Evolutionary conservation across 2,888 invertebrate species (phyloP).

Genomic region (Erebia aethiops): DNA sequence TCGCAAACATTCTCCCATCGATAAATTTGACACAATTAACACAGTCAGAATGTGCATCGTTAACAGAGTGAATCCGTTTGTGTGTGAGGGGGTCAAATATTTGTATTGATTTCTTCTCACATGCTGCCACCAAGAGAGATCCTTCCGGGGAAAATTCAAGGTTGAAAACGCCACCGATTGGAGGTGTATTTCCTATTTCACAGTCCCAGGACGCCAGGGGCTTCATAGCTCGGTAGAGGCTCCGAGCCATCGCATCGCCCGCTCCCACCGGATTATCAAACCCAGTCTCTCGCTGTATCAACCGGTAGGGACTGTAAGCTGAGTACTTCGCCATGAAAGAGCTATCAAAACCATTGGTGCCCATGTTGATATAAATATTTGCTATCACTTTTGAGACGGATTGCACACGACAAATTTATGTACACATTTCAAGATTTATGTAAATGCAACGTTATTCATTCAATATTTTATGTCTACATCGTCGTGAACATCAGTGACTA

Average conservation of each 20-base stretch:
- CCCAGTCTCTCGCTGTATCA: constrained; percentile 85
- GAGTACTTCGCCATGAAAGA: constrained; percentile 70
- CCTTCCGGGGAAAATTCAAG: constrained; percentile 95
- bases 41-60: constrained; percentile 93
- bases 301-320: constrained; percentile 81
- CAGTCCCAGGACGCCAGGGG: constrained; percentile 87
- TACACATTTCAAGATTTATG: constrained; percentile 39
- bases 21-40: constrained; percentile 97
- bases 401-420: constrained; percentile 30
- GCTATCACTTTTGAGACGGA: constrained; percentile 34
- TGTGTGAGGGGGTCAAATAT: constrained; percentile 94
- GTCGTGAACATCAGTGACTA: no score
- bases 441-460: constrained; percentile 24
- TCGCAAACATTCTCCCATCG: constrained; percentile 93
- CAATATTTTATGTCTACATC: constrained; percentile 34
- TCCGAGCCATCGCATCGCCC: constrained; percentile 85
- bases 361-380: constrained; percentile 52
- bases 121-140: constrained; percentile 92
- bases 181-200: constrained; percentile 75
- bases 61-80: constrained; percentile 87
- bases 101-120: constrained; percentile 93
- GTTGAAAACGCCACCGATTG: constrained; percentile 93
- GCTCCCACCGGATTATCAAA: constrained; percentile 83
- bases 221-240: constrained; percentile 86
- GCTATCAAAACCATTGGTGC: constrained; percentile 55